Evolutionary conservation across 1,140 invertebrate species (phyloP), one percentile per base, ranked within the genome.

Genomic region (Drosophila nikananu): DNA sequence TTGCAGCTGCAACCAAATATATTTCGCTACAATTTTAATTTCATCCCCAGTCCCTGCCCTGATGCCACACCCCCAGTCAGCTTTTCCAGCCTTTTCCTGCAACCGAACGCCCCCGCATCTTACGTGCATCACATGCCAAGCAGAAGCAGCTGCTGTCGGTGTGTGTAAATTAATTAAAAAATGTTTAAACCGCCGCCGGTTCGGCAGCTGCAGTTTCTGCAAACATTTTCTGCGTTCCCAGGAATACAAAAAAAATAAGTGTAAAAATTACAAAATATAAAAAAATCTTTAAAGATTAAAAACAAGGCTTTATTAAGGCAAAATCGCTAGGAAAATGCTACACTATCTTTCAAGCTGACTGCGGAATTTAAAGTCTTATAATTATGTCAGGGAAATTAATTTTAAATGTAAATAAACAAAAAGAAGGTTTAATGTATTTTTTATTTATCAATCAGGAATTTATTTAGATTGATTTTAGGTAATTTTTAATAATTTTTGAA

Each of bases 151-250:
- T 80, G 83, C 80, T 87, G 83, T 77, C 83, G 73, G 74, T 77
- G 62, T 73, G 51, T 71, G 81, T 59, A 83, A 86, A 86, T 86
- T 86, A 86, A 86, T 86, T 86, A 86, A 86, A 86, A 86, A 83
- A 77, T 87, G 64, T 64, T 87, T 70, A 83, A 86, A 83, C 51
- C 79, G 58, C 63, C 79, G 83, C 63, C 41, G 75, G 75, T 77
- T 77, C 55, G 55, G 58, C 64, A 68, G 74, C 74, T 78, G 76
- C 58, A 30, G 51, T 60, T 72, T 27, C 57, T 49, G 42, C 21
- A 48, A 48, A 75, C 73, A 74, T 44, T 71, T 66, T 55, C 58
- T n/a, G 15, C 21, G 13, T 35, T 32, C 25, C 51, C 35, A 19
- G 12, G 23, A 30, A 46, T 37, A 41, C 23, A 49, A 42, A 46